Evolutionary conservation across 2,113 vertebrate species (phyloP).

Genomic region (Protomyctophum bolini): DNA sequence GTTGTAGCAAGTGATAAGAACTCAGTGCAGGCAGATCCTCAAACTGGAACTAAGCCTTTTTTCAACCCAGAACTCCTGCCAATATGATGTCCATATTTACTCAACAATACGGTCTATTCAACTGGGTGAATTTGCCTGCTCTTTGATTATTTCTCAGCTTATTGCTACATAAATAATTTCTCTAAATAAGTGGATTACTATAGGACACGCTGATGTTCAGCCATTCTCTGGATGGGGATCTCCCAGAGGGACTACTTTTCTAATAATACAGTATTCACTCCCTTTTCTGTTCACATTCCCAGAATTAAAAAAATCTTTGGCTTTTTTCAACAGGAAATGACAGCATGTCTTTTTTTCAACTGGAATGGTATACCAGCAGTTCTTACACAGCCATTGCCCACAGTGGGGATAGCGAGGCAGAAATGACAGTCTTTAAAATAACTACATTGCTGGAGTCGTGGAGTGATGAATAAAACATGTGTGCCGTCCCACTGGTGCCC

Average conservation of each 20-base stretch:
- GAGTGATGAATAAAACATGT: slow-evolving; percentile 73
- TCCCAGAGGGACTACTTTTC: slow-evolving; percentile 3
- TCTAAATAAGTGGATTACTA: slow-evolving; percentile 25
- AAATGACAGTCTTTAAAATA: slow-evolving; percentile 57
- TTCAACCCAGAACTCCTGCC: slow-evolving; percentile 6
- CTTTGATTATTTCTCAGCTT: slow-evolving; percentile 23
- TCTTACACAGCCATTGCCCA: slow-evolving; percentile 35
- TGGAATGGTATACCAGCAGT: slow-evolving; percentile 24
- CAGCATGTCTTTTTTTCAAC: slow-evolving; percentile 17
- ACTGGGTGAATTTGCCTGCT: slow-evolving; percentile 13
- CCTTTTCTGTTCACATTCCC: slow-evolving; percentile 23
- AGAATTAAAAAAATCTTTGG: slow-evolving; percentile 15
- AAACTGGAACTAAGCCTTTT: slow-evolving; percentile 13
- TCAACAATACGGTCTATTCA: slow-evolving; percentile 15
- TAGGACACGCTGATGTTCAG: slow-evolving; percentile 12
- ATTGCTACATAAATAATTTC: slow-evolving; percentile 15
- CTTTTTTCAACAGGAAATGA: slow-evolving; percentile 25
- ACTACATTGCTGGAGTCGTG: slow-evolving; percentile 50
- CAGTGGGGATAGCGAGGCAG: slow-evolving; percentile 15
- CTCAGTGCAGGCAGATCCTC: slow-evolving; percentile 4
- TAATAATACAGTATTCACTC: slow-evolving; percentile 13
- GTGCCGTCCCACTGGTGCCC: slow-evolving; percentile 41
- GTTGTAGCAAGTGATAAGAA: slow-evolving; percentile 15
- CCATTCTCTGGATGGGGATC: slow-evolving; percentile 3
- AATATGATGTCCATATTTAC: slow-evolving; percentile 4